Conservation (phyloP, 2,113 vertebrate genomes). For the Chionodraco myersi region DNA sequence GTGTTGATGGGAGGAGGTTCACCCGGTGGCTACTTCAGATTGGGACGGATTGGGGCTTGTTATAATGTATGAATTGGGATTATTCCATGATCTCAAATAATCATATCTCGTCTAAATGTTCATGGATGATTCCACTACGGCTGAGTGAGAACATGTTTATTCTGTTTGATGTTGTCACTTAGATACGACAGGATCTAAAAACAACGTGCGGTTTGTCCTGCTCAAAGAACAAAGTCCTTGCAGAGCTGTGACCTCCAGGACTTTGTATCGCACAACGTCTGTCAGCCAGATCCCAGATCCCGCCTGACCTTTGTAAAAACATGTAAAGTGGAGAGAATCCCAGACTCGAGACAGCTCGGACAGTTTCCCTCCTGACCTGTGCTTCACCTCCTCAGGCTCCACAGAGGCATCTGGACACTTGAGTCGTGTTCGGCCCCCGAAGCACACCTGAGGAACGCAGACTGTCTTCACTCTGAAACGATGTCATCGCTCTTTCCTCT, state of each 20-base stretch:
- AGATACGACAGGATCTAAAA: not conserved
- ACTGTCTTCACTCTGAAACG: slow-evolving; percentile 30
- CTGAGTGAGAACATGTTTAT: not conserved
- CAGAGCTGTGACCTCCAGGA: not conserved
- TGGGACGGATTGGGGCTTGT: too few species aligned
- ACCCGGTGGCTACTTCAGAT: not conserved
- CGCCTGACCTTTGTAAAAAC: slow-evolving; percentile 15
- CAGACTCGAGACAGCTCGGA: slow-evolving; percentile 14
- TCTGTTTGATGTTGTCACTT: not conserved
- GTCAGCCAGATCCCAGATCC: not conserved
- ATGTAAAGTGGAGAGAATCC: slow-evolving; percentile 26
- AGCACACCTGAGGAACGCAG: slow-evolving; percentile 55
- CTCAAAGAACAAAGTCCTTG: not conserved
- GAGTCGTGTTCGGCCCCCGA: slow-evolving; percentile 41
- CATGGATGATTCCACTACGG: too few species aligned
- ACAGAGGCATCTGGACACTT: slow-evolving; percentile 41
- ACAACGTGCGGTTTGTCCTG: not conserved
- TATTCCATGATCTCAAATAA: too few species aligned
- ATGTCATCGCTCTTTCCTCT: slow-evolving; percentile 38
- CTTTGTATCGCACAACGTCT: not conserved
- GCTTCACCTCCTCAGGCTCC: slow-evolving; percentile 50
- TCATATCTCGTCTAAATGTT: too few species aligned
- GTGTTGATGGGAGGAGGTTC: too few species aligned
- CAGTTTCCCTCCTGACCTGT: slow-evolving; percentile 30
- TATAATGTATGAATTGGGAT: too few species aligned